A percentile compares a stretch with the other conserved stretches of the same genome.
Evolutionary conservation across 35 echinoderm and acorn worm species (phyloP).

Genomic region (Amphiura filiformis): DNA sequence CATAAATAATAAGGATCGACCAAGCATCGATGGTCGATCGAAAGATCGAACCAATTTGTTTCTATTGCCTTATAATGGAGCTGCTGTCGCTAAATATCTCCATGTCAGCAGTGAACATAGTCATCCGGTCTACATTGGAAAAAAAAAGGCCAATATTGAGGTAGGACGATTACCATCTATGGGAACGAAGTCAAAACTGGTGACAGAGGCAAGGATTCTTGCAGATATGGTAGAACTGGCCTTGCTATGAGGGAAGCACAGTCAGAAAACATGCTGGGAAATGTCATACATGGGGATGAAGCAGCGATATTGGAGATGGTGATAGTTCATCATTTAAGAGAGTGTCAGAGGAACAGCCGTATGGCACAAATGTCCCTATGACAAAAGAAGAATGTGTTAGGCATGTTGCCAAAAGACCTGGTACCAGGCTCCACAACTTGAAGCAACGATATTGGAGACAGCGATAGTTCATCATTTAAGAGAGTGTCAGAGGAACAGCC

Average conservation of each 20-base stretch:
- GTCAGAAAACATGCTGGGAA: constrained; percentile 19
- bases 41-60: too few relatives aligned
- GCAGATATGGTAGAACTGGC: constrained; percentile 35
- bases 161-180: constrained; percentile 25
- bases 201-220: constrained; percentile 27
- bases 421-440: too few relatives aligned
- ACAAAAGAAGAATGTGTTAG: too few relatives aligned
- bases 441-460: too few relatives aligned
- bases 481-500: too few relatives aligned
- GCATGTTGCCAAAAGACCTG: too few relatives aligned
- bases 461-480: too few relatives aligned
- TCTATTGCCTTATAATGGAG: constrained; percentile 47
- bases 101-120: constrained; percentile 25
- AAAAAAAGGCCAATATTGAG: constrained; percentile 25
- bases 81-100: constrained; percentile 41
- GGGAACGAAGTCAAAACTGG: constrained; percentile 13
- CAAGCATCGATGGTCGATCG: too few relatives aligned
- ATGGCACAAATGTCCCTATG: too few relatives aligned
- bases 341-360: too few relatives aligned
- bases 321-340: too few relatives aligned
- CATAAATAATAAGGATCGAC: too few relatives aligned
- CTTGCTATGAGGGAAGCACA: not conserved
- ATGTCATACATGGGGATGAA: constrained; percentile 49
- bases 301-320: constrained; percentile 63
- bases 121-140: constrained; percentile 29